phyloP scores from a whole-genome alignment of 2,113 vertebrate species.

The Gobio gobio region DNA sequence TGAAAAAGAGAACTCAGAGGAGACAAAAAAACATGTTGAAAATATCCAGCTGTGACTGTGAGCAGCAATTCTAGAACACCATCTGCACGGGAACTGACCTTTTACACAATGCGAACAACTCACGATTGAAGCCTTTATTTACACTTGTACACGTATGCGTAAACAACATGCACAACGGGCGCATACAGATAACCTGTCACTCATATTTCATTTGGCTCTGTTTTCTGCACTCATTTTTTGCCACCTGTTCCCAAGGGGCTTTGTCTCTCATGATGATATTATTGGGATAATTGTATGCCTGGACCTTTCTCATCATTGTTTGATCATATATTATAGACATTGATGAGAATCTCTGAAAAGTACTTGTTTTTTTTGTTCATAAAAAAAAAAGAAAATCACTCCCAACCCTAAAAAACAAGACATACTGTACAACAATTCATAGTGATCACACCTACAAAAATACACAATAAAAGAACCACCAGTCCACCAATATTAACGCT shows the following conservation, averaged over 20 bases:
- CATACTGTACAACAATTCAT: neutral
- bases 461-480: neutral
- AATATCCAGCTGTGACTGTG: conserved; percentile 32
- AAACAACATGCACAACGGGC: neutral
- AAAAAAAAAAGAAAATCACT: neutral
- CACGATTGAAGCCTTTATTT: conserved; percentile 23
- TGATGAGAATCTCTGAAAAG: neutral
- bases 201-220: conserved; percentile 7
- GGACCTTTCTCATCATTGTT: neutral
- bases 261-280: neutral
- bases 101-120: conserved; percentile 34
- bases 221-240: neutral
- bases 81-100: conserved; percentile 48
- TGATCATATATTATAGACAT: neutral
- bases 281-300: neutral
- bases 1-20: conserved; percentile 10
- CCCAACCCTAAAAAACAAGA: neutral
- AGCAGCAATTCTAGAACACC: conserved; percentile 31
- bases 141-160: neutral
- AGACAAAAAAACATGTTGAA: conserved; percentile 8
- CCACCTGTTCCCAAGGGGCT: neutral
- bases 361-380: neutral
- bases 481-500: neutral
- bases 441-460: neutral
- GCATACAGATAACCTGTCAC: conserved; percentile 18